phyloP scores from a whole-genome alignment of 2,113 vertebrate species.

The Polypterus senegalus region DNA sequence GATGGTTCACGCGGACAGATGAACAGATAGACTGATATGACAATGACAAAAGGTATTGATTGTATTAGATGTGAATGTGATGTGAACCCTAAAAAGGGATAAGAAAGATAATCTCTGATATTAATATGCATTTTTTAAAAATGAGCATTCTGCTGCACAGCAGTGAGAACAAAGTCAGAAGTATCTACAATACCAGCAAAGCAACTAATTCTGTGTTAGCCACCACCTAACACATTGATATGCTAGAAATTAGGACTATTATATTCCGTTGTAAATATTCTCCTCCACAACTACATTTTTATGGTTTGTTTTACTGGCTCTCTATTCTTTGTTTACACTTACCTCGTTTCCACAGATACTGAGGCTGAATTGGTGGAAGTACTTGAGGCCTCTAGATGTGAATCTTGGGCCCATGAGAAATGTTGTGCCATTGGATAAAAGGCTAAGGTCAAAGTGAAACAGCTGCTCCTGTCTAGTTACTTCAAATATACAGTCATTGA shows the following conservation, averaged over 20 bases:
- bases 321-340: slow-evolving; percentile 16
- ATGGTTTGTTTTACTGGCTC: not conserved
- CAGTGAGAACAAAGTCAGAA: too few relatives aligned
- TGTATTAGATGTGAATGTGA: too few relatives aligned
- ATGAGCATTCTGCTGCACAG: too few relatives aligned
- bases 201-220: not conserved
- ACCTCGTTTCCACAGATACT: slow-evolving; percentile 78
- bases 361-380: slow-evolving; percentile 70
- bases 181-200: too few relatives aligned
- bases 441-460: slow-evolving; percentile 64
- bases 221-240: not conserved
- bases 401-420: slow-evolving; percentile 64
- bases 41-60: too few relatives aligned
- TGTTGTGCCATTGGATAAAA: slow-evolving; percentile 39
- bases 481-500: slow-evolving; percentile 64
- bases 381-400: slow-evolving; percentile 76
- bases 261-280: not conserved
- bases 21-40: too few relatives aligned
- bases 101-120: too few relatives aligned
- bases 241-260: not conserved
- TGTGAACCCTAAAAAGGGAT: too few relatives aligned
- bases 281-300: too few relatives aligned
- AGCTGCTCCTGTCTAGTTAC: slow-evolving; percentile 20
- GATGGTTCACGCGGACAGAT: too few relatives aligned
- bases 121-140: too few relatives aligned